These are phyloP conservation scores for Hippocampus kuda DNA, from an alignment of 2,797 vertebrate genomes.

Conservation along the genomic window DNA sequence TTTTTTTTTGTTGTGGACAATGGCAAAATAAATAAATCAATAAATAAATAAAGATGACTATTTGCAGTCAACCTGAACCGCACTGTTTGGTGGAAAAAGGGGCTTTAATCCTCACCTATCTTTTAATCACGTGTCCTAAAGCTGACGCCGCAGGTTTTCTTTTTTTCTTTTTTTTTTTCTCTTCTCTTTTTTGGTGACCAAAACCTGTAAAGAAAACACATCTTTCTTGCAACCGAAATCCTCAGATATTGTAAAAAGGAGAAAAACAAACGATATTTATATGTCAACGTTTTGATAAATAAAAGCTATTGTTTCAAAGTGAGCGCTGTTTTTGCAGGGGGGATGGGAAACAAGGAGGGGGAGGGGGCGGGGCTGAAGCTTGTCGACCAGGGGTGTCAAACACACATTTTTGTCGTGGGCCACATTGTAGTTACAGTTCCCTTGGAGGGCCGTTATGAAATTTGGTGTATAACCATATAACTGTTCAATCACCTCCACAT, in stretches of 20 bases:
- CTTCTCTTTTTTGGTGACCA: slow-evolving; percentile 30
- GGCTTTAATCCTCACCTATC: slow-evolving; percentile 50
- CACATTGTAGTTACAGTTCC: too few relatives aligned
- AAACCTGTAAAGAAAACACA: slow-evolving; percentile 41
- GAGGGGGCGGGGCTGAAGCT: not conserved
- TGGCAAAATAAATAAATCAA: not conserved
- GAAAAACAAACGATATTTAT: slow-evolving; percentile 89
- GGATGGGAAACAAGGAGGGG: slow-evolving; percentile 1
- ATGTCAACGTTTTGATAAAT: slow-evolving; percentile 99
- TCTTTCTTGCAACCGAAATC: slow-evolving; percentile 65
- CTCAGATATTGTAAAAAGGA: slow-evolving; percentile 77
- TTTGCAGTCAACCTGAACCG: not conserved
- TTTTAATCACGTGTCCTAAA: slow-evolving; percentile 57
- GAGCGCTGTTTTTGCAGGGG: slow-evolving; percentile 33
- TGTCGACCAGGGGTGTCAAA: slow-evolving; percentile 6
- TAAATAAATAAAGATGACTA: too few relatives aligned
- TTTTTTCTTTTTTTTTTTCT: slow-evolving; percentile 17
- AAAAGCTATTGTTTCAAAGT: slow-evolving; percentile 81
- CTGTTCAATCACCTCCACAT: too few relatives aligned
- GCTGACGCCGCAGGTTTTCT: slow-evolving; percentile 66
- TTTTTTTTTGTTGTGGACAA: not conserved
- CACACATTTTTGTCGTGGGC: too few relatives aligned
- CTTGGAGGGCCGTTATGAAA: too few relatives aligned
- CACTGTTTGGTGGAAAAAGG: not conserved
- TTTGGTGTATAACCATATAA: too few relatives aligned